phyloP scores from a whole-genome alignment of 2,113 vertebrate genomes.

The Dolichallabes microphthalmus region DNA sequence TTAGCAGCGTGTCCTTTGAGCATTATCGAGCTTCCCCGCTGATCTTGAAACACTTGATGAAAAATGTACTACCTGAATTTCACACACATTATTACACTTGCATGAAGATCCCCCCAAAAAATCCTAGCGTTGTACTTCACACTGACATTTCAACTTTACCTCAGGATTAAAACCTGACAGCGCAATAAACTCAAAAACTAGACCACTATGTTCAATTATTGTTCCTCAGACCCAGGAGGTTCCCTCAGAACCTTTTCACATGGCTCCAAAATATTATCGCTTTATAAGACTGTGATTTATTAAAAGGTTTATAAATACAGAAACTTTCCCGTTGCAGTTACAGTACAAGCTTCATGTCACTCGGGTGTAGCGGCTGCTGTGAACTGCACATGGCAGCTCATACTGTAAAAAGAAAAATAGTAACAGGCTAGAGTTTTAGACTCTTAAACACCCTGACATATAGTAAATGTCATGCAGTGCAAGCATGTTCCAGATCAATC shows the following conservation, averaged over 20 bases:
- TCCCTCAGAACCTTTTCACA: background rate
- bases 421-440: background rate
- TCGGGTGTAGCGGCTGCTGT: background rate
- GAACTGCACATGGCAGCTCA: background rate
- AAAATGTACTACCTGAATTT: background rate
- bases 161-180: background rate
- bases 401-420: background rate
- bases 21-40: background rate
- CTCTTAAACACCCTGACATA: background rate
- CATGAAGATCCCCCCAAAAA: background rate
- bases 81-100: background rate
- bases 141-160: background rate
- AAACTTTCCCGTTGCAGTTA: background rate
- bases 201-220: background rate
- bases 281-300: background rate
- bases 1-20: slow-evolving; percentile 28
- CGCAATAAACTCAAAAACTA: background rate
- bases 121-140: background rate
- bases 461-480: background rate
- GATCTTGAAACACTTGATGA: background rate
- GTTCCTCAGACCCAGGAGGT: background rate
- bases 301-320: background rate
- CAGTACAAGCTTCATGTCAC: background rate
- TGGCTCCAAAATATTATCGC: background rate
- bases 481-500: background rate